A percentile compares a stretch with the other conserved stretches of the same genome.
phyloP scores from a whole-genome alignment of 2,113 vertebrate species.

The Etheostoma spectabile region DNA sequence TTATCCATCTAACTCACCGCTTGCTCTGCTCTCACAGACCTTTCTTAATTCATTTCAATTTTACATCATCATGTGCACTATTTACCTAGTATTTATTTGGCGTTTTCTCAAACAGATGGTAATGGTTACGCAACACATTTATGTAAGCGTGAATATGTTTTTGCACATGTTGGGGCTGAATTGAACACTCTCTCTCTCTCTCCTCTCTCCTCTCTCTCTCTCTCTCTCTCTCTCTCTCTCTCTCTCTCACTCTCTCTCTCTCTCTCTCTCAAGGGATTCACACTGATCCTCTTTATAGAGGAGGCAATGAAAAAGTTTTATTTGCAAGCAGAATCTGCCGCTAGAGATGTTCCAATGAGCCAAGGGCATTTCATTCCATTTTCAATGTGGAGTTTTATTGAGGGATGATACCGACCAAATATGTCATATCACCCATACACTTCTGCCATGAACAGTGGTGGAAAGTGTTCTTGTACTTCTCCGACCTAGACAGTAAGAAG shows the following conservation, averaged over 20 bases:
- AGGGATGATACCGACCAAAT: slow-evolving; percentile 52
- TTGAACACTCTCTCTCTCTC: slow-evolving; percentile 33
- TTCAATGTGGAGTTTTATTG: slow-evolving; percentile 53
- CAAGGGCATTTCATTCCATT: slow-evolving; percentile 46
- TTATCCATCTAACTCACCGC: slow-evolving; percentile 40
- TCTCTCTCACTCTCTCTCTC: slow-evolving; percentile 16
- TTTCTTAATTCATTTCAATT: slow-evolving; percentile 42
- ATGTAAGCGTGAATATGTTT: slow-evolving; percentile 56
- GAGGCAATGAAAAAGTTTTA: slow-evolving; percentile 37
- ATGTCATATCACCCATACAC: slow-evolving; percentile 28
- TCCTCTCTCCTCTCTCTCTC: slow-evolving; percentile 50
- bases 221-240: slow-evolving; percentile 17
- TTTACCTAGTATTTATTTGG: slow-evolving; percentile 54
- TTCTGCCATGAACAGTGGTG: not conserved
- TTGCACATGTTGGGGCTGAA: slow-evolving; percentile 51
- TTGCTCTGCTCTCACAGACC: slow-evolving; percentile 30
- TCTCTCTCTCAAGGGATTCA: slow-evolving; percentile 55
- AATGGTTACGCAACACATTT: slow-evolving; percentile 63
- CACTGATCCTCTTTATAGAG: slow-evolving; percentile 60
- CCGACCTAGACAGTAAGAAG: not conserved
- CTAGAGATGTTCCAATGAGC: slow-evolving; percentile 48
- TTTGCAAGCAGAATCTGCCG: slow-evolving; percentile 47
- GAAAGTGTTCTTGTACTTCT: slow-evolving; percentile 7
- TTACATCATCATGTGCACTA: slow-evolving; percentile 21
- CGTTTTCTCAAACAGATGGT: slow-evolving; percentile 66